Conservation (phyloP, 2,797 vertebrate genomes). For the Pipistrellus kuhlii region DNA sequence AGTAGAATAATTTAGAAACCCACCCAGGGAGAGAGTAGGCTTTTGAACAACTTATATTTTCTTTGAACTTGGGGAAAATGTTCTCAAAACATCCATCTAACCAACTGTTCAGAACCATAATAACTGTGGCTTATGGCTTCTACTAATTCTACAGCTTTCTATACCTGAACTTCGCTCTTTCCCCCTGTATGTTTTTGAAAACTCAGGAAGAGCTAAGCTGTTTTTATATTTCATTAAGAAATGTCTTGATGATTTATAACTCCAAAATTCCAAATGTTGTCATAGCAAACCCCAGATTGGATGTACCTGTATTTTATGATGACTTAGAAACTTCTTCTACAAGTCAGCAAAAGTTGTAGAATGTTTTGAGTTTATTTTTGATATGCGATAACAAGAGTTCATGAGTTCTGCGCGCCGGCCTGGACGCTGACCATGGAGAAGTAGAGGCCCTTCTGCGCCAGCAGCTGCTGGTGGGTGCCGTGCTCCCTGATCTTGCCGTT, state of each 20-base stretch:
- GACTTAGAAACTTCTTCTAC: slow-evolving; percentile 34
- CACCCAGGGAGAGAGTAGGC: not conserved
- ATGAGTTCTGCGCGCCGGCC: slow-evolving; percentile 73
- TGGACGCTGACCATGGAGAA: slow-evolving; percentile 92
- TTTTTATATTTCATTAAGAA: not conserved
- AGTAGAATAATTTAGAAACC: not conserved
- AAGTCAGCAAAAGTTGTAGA: slow-evolving; percentile 48
- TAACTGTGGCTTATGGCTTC: not conserved
- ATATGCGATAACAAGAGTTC: slow-evolving; percentile 64
- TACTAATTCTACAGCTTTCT: not conserved
- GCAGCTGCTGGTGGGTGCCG: slow-evolving; percentile 96
- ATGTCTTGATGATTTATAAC: not conserved
- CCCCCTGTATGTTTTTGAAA: not conserved
- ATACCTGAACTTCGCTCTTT: not conserved
- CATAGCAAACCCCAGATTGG: not conserved
- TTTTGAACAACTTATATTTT: slow-evolving; percentile 9
- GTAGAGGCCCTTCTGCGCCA: slow-evolving; percentile 92
- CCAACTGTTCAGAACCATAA: not conserved
- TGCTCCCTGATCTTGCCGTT: slow-evolving; percentile 91
- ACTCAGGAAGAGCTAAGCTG: not conserved
- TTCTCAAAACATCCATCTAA: not conserved
- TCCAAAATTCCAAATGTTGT: not conserved
- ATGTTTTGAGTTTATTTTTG: slow-evolving; percentile 76
- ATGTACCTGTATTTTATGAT: not conserved
- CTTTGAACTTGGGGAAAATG: slow-evolving; percentile 7